These are phyloP conservation scores for Oscheius sp. DNA, from an alignment of 2,888 invertebrate genomes.

Conservation along the genomic window DNA sequence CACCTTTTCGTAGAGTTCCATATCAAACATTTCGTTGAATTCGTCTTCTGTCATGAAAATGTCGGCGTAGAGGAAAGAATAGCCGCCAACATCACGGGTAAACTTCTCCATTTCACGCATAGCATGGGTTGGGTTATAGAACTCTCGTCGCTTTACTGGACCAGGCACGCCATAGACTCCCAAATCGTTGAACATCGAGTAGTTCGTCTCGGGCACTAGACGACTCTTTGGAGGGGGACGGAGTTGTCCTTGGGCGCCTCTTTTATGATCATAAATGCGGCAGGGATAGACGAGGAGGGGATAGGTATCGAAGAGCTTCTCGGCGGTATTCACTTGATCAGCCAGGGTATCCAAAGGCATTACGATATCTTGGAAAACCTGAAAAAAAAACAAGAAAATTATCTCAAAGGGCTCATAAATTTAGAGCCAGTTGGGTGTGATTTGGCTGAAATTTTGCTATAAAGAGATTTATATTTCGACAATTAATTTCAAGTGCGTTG, in stretches of 20 bases:
- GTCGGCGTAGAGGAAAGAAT: slow-evolving; percentile 78
- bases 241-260: slow-evolving; percentile 69
- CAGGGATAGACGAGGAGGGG: slow-evolving; percentile 80
- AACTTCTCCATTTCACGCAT: slow-evolving; percentile 81
- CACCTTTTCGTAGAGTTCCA: slow-evolving; percentile 77
- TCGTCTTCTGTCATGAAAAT: slow-evolving; percentile 79
- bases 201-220: slow-evolving; percentile 77
- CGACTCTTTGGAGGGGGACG: slow-evolving; percentile 75
- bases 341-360: slow-evolving; percentile 78
- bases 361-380: slow-evolving; percentile 80
- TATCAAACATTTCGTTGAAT: slow-evolving; percentile 79
- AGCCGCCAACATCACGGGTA: slow-evolving; percentile 78
- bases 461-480: too few species aligned
- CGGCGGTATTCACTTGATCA: slow-evolving; percentile 73
- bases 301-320: slow-evolving; percentile 77
- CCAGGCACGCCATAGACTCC: slow-evolving; percentile 80
- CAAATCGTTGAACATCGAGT: slow-evolving; percentile 79
- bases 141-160: slow-evolving; percentile 74
- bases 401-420: too few species aligned
- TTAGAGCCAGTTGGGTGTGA: too few species aligned
- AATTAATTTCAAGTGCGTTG: too few species aligned
- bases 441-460: too few species aligned
- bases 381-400: too few species aligned
- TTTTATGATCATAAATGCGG: slow-evolving; percentile 77
- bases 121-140: slow-evolving; percentile 77